These are phyloP conservation scores for Thermophis baileyi DNA, from an alignment of 2,113 vertebrate species.

Conservation along the genomic window DNA sequence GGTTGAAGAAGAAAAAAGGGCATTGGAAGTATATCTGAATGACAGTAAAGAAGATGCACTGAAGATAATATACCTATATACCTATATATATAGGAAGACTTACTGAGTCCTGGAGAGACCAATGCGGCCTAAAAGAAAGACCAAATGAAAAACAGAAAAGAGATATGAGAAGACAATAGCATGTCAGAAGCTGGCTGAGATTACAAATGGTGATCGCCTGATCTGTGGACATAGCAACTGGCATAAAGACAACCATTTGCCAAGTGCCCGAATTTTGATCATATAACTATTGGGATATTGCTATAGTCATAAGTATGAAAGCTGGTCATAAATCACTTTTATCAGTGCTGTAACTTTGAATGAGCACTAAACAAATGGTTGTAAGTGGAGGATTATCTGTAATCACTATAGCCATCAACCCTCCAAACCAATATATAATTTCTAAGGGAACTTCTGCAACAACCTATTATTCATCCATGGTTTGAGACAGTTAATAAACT, in stretches of 20 bases:
- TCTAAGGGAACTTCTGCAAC: neutral
- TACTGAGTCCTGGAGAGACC: neutral
- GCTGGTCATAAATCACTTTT: too few relatives aligned
- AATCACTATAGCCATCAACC: neutral
- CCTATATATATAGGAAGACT: neutral
- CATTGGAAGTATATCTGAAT: neutral
- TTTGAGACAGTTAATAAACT: neutral
- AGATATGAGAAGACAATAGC: neutral
- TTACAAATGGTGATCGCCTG: too few relatives aligned
- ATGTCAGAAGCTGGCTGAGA: too few relatives aligned
- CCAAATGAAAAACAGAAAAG: neutral
- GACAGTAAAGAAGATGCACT: neutral
- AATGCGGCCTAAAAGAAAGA: neutral
- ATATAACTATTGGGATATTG: too few relatives aligned
- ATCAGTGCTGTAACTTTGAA: too few relatives aligned
- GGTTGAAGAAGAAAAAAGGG: neutral
- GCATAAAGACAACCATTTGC: too few relatives aligned
- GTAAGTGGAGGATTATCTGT: neutral
- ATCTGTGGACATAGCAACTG: too few relatives aligned
- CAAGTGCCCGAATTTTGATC: too few relatives aligned
- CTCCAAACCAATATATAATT: neutral
- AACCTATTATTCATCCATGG: neutral
- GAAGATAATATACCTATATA: neutral
- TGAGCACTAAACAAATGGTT: too few relatives aligned
- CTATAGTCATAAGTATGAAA: too few relatives aligned